Conservation (phyloP, 2,888 invertebrate species). For the Pinctada fucata region DNA sequence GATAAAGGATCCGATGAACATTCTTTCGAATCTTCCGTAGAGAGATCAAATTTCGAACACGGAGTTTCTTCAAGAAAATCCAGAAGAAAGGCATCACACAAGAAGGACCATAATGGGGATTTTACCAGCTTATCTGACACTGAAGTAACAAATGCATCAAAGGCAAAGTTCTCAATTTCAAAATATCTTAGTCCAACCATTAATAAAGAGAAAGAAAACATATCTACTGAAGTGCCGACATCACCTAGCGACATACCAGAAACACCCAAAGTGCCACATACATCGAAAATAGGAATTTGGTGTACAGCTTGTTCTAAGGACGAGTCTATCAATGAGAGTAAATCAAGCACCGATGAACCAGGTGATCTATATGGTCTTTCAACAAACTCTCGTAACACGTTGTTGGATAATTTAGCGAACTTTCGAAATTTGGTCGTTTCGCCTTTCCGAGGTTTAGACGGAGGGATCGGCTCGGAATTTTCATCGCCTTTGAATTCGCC, state of each 20-base stretch:
- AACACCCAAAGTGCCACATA: not conserved
- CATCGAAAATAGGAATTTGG: not conserved
- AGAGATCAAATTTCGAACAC: not conserved
- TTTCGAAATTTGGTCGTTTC: not conserved
- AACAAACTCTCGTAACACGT: not conserved
- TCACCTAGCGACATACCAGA: not conserved
- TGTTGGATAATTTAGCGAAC: not conserved
- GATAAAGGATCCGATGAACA: not conserved
- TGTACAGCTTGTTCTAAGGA: not conserved
- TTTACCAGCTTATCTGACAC: not conserved
- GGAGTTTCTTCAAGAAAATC: no score
- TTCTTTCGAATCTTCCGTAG: not conserved
- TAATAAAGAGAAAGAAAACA: not conserved
- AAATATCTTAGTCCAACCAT: not conserved
- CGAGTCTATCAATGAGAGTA: not conserved
- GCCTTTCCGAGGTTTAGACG: not conserved
- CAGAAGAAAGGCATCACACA: no score
- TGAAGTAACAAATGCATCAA: not conserved
- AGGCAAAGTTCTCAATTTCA: not conserved
- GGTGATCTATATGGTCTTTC: not conserved
- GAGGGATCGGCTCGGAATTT: not conserved
- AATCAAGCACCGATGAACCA: not conserved
- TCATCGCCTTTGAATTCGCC: not conserved
- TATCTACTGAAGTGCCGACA: not conserved
- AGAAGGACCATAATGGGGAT: no score